Evolutionary conservation across 2,888 invertebrate genomes (phyloP), one percentile per base, ranked within the genome.

Genomic region (Antheraea assamensis): DNA sequence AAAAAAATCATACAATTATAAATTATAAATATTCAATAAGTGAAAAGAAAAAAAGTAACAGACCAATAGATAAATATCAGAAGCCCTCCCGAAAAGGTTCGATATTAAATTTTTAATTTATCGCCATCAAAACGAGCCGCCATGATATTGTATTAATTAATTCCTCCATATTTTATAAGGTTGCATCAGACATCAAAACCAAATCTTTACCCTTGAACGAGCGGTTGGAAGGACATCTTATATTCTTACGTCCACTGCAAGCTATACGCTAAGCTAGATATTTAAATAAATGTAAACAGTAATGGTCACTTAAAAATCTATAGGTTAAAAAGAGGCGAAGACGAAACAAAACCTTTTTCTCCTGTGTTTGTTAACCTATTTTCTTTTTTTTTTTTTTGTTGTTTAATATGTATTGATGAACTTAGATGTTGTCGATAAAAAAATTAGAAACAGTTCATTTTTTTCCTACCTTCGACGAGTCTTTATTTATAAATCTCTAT

Each of bases 101-200:
- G 31, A 68, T 68, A 68, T 68, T 35, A 21, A 31, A 68, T 68
- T 68, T 64, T 35, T 68, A 66, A 68, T 68, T 68, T 68, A 49
- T 52, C 21, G 21, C 31, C 55, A 55, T 55, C 55, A 55, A 71
- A 74, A 74, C 42, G 52, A 21, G 27, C 66, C 31, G 71, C 52
- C 66, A 58, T 68, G 52, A 71, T 66, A 66, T 76, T 86, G 86
- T 80, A 84, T 88, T 91, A 90, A 91, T 92, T 90, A 91, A 91
- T 89, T 89, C 90, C 81, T 83, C 74, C 79, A 86, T 88, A 88
- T 86, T 88, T 88, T 87, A 87, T 86, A 81, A 83, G 83, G 79
- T 79, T 81, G 82, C 82, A 81, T 81, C 81, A 77, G 81, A 82
- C 74, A 80, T 74, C 73, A 70, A 64, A 73, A 73, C 73, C 58